phyloP scores from a whole-genome alignment of 2,113 vertebrate species.

The Hucho hucho region DNA sequence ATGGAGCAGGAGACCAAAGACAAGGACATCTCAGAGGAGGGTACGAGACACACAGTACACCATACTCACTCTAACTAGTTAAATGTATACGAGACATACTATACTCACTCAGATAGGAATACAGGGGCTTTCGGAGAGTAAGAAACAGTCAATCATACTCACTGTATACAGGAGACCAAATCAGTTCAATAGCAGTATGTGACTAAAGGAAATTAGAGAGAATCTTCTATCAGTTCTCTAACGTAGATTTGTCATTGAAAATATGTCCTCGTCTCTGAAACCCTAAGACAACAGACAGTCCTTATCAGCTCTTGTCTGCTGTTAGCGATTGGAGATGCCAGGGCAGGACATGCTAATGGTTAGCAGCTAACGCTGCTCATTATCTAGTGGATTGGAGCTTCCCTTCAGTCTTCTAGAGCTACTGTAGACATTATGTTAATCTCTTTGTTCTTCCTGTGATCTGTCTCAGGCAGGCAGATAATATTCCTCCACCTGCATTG shows the following conservation, averaged over 20 bases:
- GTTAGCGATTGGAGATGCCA: not conserved
- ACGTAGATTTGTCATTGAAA: conserved; percentile 5
- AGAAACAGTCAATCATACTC: too few species aligned
- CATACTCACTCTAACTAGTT: too few species aligned
- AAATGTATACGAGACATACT: not conserved
- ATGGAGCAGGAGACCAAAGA: conserved; percentile 99
- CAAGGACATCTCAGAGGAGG: conserved; percentile 80
- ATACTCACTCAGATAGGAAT: too few species aligned
- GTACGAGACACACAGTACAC: conserved; percentile 63
- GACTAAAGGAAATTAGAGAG: not conserved
- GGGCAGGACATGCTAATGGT: conserved; percentile 29
- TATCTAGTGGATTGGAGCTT: conserved; percentile 27
- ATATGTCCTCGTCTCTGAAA: not conserved
- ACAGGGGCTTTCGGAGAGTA: not conserved
- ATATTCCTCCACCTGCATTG: conserved; percentile 17
- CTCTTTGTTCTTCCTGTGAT: conserved; percentile 39
- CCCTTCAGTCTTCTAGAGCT: conserved; percentile 38
- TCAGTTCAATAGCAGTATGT: too few species aligned
- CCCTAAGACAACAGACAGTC: not conserved
- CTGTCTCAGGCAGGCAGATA: conserved; percentile 11
- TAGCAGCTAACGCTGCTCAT: conserved; percentile 33
- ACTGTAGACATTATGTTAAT: conserved; percentile 21
- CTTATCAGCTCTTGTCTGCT: not conserved
- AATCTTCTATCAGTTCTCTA: conserved; percentile 10
- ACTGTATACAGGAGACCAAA: too few species aligned